These are phyloP conservation scores for Pongo abelii DNA, from an alignment of 2,113 vertebrate species.

Conservation along the genomic window DNA sequence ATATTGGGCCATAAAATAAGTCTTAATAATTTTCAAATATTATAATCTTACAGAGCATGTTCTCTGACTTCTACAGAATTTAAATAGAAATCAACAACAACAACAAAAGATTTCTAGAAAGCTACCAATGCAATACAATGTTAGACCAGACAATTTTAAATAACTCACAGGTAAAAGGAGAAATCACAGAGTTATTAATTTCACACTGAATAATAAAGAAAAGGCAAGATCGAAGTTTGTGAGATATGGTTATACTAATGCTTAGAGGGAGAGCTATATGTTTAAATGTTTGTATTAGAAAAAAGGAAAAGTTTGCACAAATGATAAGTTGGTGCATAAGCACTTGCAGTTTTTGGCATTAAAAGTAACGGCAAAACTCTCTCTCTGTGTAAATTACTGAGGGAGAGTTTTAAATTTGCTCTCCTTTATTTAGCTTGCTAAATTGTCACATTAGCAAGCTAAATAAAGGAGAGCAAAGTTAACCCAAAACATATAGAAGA, in stretches of 20 bases:
- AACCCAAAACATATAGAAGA: background rate
- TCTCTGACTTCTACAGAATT: background rate
- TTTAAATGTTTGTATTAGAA: background rate
- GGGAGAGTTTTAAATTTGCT: too few species aligned
- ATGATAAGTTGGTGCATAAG: background rate
- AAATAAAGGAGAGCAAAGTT: background rate
- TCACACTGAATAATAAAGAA: background rate
- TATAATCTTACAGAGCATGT: background rate
- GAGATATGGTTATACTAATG: background rate
- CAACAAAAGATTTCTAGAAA: background rate
- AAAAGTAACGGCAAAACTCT: too few species aligned
- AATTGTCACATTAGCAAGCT: background rate
- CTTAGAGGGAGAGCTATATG: background rate
- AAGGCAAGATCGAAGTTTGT: background rate
- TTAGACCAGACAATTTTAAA: background rate
- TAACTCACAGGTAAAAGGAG: background rate
- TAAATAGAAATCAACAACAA: background rate
- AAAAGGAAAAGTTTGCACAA: background rate
- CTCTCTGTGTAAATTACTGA: too few species aligned
- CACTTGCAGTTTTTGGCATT: too few species aligned
- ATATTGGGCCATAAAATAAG: background rate
- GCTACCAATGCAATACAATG: background rate
- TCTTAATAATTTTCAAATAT: background rate
- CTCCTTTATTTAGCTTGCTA: background rate
- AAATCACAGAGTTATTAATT: background rate